A percentile compares a stretch with the other conserved stretches of the same genome.
Evolutionary conservation across 1,140 invertebrate species (phyloP).

Genomic region (Musca vetustissima): DNA sequence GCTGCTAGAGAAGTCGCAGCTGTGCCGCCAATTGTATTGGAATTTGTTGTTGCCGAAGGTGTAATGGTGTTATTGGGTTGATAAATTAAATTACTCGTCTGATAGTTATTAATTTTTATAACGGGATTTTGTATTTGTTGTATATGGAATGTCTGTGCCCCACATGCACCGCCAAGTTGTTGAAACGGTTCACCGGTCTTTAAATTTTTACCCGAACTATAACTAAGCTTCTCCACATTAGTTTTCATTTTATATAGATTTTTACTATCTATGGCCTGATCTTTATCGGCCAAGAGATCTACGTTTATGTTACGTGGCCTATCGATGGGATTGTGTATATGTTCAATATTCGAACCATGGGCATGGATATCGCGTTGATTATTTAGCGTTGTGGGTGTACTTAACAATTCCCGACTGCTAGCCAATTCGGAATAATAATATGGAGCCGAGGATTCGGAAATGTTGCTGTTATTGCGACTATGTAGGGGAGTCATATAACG

Average conservation of each 20-base stretch:
- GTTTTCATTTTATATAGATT: constrained; percentile 73
- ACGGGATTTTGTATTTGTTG: constrained; percentile 11
- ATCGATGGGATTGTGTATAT: constrained; percentile 78
- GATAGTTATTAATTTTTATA: constrained; percentile 16
- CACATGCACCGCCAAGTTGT: not conserved
- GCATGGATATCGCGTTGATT: constrained; percentile 65
- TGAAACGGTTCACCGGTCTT: constrained; percentile 29
- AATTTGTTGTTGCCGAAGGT: not conserved
- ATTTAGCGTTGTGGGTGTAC: constrained; percentile 57
- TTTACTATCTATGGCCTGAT: constrained; percentile 71
- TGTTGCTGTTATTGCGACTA: constrained; percentile 53
- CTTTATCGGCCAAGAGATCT: constrained; percentile 70
- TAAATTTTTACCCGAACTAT: constrained; percentile 44
- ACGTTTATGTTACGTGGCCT: constrained; percentile 55
- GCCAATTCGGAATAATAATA: constrained; percentile 87
- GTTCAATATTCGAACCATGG: constrained; percentile 66
- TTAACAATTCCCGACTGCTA: constrained; percentile 34
- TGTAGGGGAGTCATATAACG: constrained; percentile 40
- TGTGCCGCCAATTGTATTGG: constrained; percentile 20
- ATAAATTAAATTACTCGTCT: not conserved
- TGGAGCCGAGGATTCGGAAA: constrained; percentile 67
- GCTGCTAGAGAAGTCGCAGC: constrained; percentile 7
- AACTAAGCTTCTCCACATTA: constrained; percentile 49
- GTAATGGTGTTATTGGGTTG: constrained; percentile 1
- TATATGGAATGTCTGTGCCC: constrained; percentile 2